Base-by-base conservation (phyloP, 2,113 vertebrate species). In the Leucopsar rothschildi region DNA sequence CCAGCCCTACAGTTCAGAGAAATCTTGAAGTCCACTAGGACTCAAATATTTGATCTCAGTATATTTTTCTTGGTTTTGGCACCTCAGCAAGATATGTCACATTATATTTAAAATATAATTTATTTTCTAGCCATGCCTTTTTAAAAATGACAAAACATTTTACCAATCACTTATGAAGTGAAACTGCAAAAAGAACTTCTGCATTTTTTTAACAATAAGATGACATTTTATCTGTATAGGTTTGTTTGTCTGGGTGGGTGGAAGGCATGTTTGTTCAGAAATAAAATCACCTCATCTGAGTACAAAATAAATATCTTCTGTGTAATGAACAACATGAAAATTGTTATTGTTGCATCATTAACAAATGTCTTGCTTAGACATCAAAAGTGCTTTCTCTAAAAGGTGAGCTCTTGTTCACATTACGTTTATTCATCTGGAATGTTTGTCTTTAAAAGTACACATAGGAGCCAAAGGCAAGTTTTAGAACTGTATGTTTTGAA, bases 401-500 rank as follows among this genome's bases (percentile, higher is more conserved):
- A 93, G 7, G 5, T 78, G n/a, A 90, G 14, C 12, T 70, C 28
- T 66, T 87, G 40, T 72, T 89, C 64, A n/a, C 7, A 14, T 49
- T 64, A 78, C 7, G 5, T 55, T 63, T 73, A 52, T 59, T 80
- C 3, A 88, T 45, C 39, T 88, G 53, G 79, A 90, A 72, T 49
- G 2, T 60, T 84, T 88, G 20, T 45, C 50, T 95, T 88, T 72
- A 81, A 89, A 86, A 91, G 61, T 44, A 69, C 9, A 31, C 31
- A 37, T 37, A 64, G 49, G 33, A 92, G 10, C 60, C 45, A 52
- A 88, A 78, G 31, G 82, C 68, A 65, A 86, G 47, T 87, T 94
- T 94, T 66, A 65, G 47, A 97, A 91, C n/a, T n/a, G 3, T 66
- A 23, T 92, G n/a, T 93, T 97, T 96, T 84, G 68, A 73, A 88